These are phyloP conservation scores for Emesis furor DNA, from an alignment of 2,888 invertebrate genomes.

Conservation along the genomic window DNA sequence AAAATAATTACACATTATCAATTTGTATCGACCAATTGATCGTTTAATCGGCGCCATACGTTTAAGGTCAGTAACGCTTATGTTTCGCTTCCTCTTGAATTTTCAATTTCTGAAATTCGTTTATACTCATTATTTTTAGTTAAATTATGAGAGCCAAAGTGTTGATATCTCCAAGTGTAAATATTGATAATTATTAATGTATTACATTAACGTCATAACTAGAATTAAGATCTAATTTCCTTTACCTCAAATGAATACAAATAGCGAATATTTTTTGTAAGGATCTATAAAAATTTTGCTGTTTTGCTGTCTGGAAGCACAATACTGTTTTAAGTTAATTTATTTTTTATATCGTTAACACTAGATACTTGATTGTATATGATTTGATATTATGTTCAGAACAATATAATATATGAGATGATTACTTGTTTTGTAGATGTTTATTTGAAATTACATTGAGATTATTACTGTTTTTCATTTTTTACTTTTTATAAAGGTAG, in stretches of 20 bases:
- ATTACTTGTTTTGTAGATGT: slow-evolving; percentile 79
- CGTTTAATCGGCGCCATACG: not conserved
- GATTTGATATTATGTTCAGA: slow-evolving; percentile 51
- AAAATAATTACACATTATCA: not conserved
- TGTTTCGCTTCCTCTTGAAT: slow-evolving; percentile 80
- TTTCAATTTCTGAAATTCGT: slow-evolving; percentile 75
- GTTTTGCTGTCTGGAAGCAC: slow-evolving; percentile 80
- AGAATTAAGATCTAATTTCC: slow-evolving; percentile 83
- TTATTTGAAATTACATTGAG: slow-evolving; percentile 90
- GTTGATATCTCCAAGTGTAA: slow-evolving; percentile 85
- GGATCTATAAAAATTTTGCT: slow-evolving; percentile 50
- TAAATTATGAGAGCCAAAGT: slow-evolving; percentile 87
- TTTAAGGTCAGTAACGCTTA: slow-evolving; percentile 82
- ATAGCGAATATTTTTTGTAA: slow-evolving; percentile 74
- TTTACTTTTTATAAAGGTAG: slow-evolving; percentile 86
- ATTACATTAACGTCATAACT: slow-evolving; percentile 86
- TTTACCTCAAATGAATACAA: slow-evolving; percentile 84
- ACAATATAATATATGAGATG: slow-evolving; percentile 75
- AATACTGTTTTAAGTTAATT: slow-evolving; percentile 83
- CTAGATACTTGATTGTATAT: slow-evolving; percentile 75
- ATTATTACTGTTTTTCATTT: slow-evolving; percentile 87
- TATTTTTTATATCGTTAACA: slow-evolving; percentile 82
- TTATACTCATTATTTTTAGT: slow-evolving; percentile 85
- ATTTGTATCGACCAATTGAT: not conserved
- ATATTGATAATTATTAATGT: slow-evolving; percentile 74